Evolutionary conservation across 2,888 invertebrate genomes (phyloP).

Genomic region (Philhelius pedissequus): DNA sequence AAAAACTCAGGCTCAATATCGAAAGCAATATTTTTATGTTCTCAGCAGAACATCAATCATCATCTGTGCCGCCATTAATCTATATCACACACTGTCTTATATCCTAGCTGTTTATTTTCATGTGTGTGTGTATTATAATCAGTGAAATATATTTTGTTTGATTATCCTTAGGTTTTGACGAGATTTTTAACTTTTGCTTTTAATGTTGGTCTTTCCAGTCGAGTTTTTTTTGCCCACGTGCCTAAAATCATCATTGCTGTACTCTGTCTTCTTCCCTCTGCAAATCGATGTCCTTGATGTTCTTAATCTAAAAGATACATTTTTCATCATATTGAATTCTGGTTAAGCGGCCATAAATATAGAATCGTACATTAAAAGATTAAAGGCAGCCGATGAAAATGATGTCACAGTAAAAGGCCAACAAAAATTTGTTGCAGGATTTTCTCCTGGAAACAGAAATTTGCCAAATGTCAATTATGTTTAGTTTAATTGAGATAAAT

Average conservation of each 20-base stretch:
- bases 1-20: not conserved
- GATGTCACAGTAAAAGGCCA: not conserved
- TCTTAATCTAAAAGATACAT: not conserved
- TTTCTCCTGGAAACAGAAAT: too few relatives aligned
- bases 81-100: not conserved
- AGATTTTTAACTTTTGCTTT: not conserved
- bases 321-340: not conserved
- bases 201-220: not conserved
- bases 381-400: not conserved
- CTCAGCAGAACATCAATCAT: constrained; percentile 19
- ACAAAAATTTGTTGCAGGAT: not conserved
- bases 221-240: too few relatives aligned
- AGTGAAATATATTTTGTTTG: not conserved
- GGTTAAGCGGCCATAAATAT: not conserved
- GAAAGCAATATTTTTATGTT: constrained; percentile 8
- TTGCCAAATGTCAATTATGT: too few relatives aligned
- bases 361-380: not conserved
- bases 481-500: too few relatives aligned
- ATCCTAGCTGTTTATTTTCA: not conserved
- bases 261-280: too few relatives aligned
- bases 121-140: not conserved
- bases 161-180: not conserved
- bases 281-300: not conserved
- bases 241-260: not conserved
- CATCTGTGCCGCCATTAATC: constrained; percentile 9